A percentile compares a stretch with the other conserved stretches of the same genome.
Evolutionary conservation across 1,140 invertebrate genomes (phyloP).

Genomic region (Drosophila ogumai): DNA sequence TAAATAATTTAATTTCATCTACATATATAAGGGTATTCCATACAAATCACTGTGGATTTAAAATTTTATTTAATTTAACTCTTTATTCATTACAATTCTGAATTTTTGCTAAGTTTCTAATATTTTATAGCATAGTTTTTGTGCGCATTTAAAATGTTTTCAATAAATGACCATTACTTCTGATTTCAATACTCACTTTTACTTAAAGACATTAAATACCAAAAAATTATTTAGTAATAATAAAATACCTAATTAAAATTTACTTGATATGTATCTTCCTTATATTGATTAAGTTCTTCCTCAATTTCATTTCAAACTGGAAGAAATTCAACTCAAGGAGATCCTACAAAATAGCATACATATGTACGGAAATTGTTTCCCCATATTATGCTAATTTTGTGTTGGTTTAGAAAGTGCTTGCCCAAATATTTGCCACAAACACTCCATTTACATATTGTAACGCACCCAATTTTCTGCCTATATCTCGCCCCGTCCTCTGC

Average conservation of each 20-base stretch:
- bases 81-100: not conserved
- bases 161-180: not conserved
- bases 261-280: not conserved
- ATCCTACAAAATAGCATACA: not conserved
- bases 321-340: not conserved
- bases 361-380: conserved; percentile 9
- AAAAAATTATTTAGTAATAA: not conserved
- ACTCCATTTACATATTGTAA: conserved; percentile 30
- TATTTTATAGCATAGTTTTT: not conserved
- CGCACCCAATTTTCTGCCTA: conserved; percentile 7
- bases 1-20: too few species aligned
- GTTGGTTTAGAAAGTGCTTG: conserved; percentile 33
- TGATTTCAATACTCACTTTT: not conserved
- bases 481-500: not conserved
- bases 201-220: not conserved
- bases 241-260: not conserved
- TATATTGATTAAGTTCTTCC: not conserved
- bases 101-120: too few species aligned
- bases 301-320: not conserved
- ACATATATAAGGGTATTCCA: not conserved
- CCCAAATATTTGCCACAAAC: conserved; percentile 39
- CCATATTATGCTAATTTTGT: conserved; percentile 15
- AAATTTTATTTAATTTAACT: not conserved
- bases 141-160: not conserved
- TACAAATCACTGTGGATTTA: not conserved